Conservation (phyloP, 2,888 invertebrate genomes). For the Cheilosia vernalis region DNA sequence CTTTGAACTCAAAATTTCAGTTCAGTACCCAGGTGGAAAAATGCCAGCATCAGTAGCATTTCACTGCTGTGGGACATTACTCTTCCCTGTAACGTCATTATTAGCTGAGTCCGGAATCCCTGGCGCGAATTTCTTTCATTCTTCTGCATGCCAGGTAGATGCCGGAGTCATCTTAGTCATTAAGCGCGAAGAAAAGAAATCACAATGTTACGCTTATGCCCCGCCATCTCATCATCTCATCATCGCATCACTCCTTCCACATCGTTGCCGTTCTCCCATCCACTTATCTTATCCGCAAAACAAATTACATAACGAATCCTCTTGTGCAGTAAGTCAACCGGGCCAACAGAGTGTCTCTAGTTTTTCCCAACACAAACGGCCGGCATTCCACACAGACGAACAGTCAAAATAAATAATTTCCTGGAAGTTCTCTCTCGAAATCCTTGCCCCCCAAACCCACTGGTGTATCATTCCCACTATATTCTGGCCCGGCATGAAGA, state of each 20-base stretch:
- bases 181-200: slow-evolving; percentile 29
- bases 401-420: slow-evolving; percentile 70
- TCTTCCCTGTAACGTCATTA: slow-evolving; percentile 17
- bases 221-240: background rate
- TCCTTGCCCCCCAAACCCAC: background rate
- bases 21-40: background rate
- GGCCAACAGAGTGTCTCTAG: slow-evolving; percentile 28
- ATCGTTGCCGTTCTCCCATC: slow-evolving; percentile 14
- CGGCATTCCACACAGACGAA: slow-evolving; percentile 35
- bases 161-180: slow-evolving; percentile 6
- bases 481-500: slow-evolving; percentile 16
- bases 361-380: background rate
- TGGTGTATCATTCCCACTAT: background rate
- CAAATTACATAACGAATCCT: slow-evolving; percentile 58
- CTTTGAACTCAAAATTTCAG: no score
- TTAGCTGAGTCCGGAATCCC: slow-evolving; percentile 11
- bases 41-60: slow-evolving; percentile 37
- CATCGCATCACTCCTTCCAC: background rate
- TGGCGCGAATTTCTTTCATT: slow-evolving; percentile 11
- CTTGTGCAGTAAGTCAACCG: slow-evolving; percentile 36
- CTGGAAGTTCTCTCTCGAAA: slow-evolving; percentile 25
- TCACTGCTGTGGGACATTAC: slow-evolving; percentile 16
- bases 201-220: slow-evolving; percentile 21
- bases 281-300: slow-evolving; percentile 52
- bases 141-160: slow-evolving; percentile 9